Evolutionary conservation across 2,888 invertebrate species (phyloP).

Genomic region (Pandemis cinnamomeana): DNA sequence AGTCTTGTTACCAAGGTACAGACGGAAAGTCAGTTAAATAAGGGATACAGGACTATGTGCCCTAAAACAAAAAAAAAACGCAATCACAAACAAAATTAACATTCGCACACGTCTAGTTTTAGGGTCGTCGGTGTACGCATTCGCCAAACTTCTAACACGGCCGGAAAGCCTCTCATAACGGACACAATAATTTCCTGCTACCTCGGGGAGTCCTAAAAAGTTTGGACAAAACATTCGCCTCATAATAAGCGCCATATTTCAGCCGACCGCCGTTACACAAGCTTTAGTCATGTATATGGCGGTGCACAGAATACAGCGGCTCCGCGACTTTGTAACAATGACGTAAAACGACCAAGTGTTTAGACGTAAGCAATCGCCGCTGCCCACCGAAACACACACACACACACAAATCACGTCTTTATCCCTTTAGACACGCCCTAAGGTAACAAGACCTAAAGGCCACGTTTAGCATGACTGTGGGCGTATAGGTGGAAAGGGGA

Average conservation of each 20-base stretch:
- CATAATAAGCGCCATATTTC: slow-evolving; percentile 38
- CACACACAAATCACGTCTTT: no score
- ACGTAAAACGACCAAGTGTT: no score
- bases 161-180: slow-evolving; percentile 27
- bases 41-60: no score
- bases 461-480: no score
- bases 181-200: slow-evolving; percentile 36
- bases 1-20: no score
- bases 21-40: no score
- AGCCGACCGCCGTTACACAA: slow-evolving; percentile 19
- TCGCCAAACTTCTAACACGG: slow-evolving; percentile 31
- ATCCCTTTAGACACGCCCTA: no score
- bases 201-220: slow-evolving; percentile 38
- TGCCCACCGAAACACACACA: no score
- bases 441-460: no score
- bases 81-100: neutral
- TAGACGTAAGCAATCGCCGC: no score
- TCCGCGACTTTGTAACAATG: neutral
- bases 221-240: slow-evolving; percentile 37
- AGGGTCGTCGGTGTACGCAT: neutral
- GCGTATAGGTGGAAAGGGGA: no score
- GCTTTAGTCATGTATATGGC: slow-evolving; percentile 18
- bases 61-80: neutral
- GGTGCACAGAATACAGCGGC: neutral
- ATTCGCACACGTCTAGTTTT: slow-evolving; percentile 8